A percentile compares a stretch with the other conserved stretches of the same genome.
Conservation (phyloP, 2,113 vertebrate genomes). For the Pica pica region DNA sequence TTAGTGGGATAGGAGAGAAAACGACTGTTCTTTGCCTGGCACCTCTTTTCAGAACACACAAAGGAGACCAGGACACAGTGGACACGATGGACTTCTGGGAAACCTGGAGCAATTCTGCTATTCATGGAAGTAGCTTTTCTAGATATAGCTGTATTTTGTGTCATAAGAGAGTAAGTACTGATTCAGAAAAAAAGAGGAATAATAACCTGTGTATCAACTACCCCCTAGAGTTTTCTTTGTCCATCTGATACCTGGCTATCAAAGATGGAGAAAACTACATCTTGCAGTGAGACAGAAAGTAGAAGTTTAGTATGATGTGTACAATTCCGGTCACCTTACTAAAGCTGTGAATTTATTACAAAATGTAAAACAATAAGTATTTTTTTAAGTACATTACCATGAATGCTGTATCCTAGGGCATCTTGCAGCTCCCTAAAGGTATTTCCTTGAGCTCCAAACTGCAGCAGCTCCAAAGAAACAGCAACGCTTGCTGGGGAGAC, state of each 20-base stretch:
- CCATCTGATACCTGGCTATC: background rate
- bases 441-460: constrained; percentile 82
- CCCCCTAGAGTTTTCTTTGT: background rate
- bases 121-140: background rate
- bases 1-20: background rate
- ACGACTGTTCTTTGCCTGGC: background rate
- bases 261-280: background rate
- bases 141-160: background rate
- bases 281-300: background rate
- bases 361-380: background rate
- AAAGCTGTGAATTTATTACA: background rate
- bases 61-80: background rate
- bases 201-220: background rate
- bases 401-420: constrained; percentile 79
- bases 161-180: background rate
- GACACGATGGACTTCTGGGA: background rate
- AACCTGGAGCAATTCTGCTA: background rate
- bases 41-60: background rate
- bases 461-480: constrained; percentile 81
- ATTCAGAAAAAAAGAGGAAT: background rate
- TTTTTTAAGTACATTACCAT: constrained; percentile 66
- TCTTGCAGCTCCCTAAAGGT: constrained; percentile 78
- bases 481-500: constrained; percentile 80
- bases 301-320: background rate
- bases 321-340: background rate